Evolutionary conservation across 2,888 invertebrate species (phyloP), one percentile per base, ranked within the genome.

Genomic region (Acholoe squamosa): DNA sequence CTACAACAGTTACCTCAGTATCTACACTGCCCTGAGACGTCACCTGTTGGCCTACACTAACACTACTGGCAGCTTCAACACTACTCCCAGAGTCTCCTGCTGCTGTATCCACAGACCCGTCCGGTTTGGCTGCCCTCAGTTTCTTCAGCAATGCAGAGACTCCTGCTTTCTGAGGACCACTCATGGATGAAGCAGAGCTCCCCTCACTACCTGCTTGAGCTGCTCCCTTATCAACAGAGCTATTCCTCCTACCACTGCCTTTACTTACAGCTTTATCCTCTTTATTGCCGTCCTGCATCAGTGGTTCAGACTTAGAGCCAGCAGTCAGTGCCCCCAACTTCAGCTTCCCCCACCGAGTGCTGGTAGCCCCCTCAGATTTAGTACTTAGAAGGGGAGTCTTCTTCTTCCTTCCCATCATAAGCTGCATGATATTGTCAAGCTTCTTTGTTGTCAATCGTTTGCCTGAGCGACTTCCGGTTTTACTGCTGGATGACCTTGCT

Each of bases 381-480:
- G 52, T 54, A 5, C 14, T 19, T 1, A 33, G 28, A 0, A 54
- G 54, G 7, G 28, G 7, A 3, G 28, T 0, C 31, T 31, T 54
- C 19, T 52, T 86, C 54, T 86, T 86, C 28, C 54, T 22, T 0
- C 86, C 86, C 28, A 86, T 28, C 86, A 86, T 86, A 19, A 86
- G 52, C 33, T 51, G 22, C 86, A 86, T 86, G 86, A 52, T 54
- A 10, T 86, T 52, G 33, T 86, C 86, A 16, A 86, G 86, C 56
- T 54, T 86, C n/a, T 56, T 52, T 19, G 16, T 28, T 12, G 86
- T n/a, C 25, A 86, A 28, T 14, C 14, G 3, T 12, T 54, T n/a
- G 31, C 31, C 31, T 1, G 22, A 25, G 12, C n/a, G 43, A 43
- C 43, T 51, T 22, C n/a, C 28, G 28, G 33, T 84, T 25, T 84